Percentiles rank a stretch among this genome's conserved stretches.
These are phyloP conservation scores for Pomatostomus ruficeps DNA, from an alignment of 2,113 vertebrate species.

Conservation along the genomic window DNA sequence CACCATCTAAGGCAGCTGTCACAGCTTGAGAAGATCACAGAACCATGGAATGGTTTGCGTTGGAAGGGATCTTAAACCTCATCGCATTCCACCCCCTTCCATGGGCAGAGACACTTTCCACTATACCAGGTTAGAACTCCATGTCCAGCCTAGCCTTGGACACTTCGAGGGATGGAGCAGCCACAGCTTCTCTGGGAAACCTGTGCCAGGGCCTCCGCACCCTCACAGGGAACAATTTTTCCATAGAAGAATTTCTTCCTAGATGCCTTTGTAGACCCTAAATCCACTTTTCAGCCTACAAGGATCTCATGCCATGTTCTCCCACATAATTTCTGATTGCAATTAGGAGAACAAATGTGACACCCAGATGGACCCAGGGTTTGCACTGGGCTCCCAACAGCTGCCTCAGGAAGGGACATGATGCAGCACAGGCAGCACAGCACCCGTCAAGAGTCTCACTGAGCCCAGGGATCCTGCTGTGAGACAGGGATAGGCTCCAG, in stretches of 20 bases:
- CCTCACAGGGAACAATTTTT: not conserved
- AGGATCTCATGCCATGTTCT: not conserved
- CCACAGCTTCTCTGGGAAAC: not conserved
- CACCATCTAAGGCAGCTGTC: not conserved
- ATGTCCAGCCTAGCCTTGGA: fast-evolving
- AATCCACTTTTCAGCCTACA: not conserved
- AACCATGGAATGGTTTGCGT: not conserved
- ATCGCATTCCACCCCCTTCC: not conserved
- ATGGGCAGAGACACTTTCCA: not conserved
- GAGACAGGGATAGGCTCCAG: not conserved
- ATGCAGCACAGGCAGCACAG: not conserved
- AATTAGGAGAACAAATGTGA: not conserved
- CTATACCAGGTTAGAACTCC: fast-evolving
- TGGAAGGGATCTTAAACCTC: not conserved
- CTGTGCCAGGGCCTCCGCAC: not conserved
- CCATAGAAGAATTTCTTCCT: not conserved
- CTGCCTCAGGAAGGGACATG: not conserved
- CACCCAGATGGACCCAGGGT: fast-evolving
- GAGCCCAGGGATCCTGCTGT: not conserved
- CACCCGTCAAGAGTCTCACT: not conserved
- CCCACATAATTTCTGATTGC: fast-evolving
- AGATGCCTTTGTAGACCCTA: not conserved
- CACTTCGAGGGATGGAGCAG: not conserved
- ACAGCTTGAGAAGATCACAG: not conserved
- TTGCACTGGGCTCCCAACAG: not conserved